phyloP scores from a whole-genome alignment of 2,113 vertebrate genomes.

The Dasyurus viverrinus region DNA sequence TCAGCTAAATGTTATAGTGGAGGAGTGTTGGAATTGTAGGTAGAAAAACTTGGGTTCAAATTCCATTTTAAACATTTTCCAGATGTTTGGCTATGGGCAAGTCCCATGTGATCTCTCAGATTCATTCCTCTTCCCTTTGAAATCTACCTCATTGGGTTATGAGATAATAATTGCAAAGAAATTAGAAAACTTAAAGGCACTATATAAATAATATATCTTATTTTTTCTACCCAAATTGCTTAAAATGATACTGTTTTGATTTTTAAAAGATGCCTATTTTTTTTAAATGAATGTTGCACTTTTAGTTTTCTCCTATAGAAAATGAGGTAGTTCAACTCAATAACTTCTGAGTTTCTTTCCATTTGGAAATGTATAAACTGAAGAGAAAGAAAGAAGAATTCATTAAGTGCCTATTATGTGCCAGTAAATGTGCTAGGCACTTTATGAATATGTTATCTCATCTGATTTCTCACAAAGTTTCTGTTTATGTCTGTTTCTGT shows the following conservation, averaged over 20 bases:
- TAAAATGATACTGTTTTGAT: neutral
- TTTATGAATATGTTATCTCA: neutral
- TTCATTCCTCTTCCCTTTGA: neutral
- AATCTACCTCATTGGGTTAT: neutral
- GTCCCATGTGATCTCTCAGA: neutral
- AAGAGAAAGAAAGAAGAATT: neutral
- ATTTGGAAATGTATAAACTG: neutral
- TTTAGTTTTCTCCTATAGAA: neutral
- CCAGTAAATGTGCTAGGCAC: neutral
- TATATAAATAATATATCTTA: neutral
- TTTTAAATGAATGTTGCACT: neutral
- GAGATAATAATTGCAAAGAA: neutral
- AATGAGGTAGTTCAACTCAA: neutral
- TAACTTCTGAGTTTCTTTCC: neutral
- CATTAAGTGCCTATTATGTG: neutral
- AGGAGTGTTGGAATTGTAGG: neutral
- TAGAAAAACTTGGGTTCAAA: neutral
- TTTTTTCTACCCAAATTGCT: neutral
- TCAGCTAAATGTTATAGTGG: neutral
- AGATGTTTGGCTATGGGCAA: neutral
- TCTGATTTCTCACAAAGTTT: neutral
- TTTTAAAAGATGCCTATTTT: neutral
- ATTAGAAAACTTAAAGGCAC: neutral
- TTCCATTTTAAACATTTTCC: neutral
- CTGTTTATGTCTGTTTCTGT: neutral